Percentiles rank a stretch among this genome's conserved stretches.
phyloP scores from a whole-genome alignment of 2,113 vertebrate genomes.

The Thunnus thynnus region DNA sequence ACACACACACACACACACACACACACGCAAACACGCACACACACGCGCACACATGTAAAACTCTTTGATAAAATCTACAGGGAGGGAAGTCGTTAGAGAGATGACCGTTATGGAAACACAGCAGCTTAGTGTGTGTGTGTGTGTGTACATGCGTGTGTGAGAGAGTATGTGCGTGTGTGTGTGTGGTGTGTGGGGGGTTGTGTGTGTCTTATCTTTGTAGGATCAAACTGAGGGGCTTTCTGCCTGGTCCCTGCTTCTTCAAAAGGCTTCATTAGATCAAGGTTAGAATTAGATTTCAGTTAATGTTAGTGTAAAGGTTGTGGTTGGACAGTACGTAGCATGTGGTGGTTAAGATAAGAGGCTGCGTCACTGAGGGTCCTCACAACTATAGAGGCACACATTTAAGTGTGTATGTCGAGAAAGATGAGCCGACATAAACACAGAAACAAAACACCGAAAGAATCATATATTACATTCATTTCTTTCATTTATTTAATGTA shows the following conservation, averaged over 20 bases:
- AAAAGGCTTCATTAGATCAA: neutral
- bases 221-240: neutral
- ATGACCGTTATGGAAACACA: conserved; percentile 26
- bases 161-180: neutral
- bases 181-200: neutral
- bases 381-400: no score
- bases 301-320: no score
- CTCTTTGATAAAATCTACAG: conserved; percentile 34
- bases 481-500: no score
- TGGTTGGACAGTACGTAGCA: no score
- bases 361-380: no score
- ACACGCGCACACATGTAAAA: conserved; percentile 28
- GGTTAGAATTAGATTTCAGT: no score
- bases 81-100: conserved; percentile 21
- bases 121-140: neutral
- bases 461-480: no score
- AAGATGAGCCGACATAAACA: no score
- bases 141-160: conserved; percentile 3
- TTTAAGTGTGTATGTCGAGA: no score
- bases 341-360: no score
- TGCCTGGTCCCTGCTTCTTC: neutral
- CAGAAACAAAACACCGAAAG: no score
- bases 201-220: no score
- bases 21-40: conserved; percentile 33
- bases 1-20: conserved; percentile 21